Conservation (phyloP, 2,888 invertebrate genomes). For the Nemotelus nigrinus region DNA sequence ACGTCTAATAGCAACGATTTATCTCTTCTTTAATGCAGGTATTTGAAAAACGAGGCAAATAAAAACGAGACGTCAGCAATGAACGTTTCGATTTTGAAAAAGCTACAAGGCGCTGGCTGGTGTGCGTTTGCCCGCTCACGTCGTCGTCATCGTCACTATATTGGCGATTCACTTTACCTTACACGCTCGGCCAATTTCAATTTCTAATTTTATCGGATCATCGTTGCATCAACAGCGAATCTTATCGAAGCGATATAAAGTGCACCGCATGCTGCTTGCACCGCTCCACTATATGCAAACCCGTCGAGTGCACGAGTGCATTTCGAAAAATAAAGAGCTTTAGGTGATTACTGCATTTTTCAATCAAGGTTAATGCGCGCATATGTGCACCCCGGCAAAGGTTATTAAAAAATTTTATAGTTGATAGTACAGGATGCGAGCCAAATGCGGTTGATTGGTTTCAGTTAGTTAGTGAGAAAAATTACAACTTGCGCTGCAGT, state of each 20-base stretch:
- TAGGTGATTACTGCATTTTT: neutral
- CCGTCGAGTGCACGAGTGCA: neutral
- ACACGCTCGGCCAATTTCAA: constrained; percentile 30
- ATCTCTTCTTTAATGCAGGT: neutral
- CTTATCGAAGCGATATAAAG: constrained; percentile 16
- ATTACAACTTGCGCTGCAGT: too few species aligned
- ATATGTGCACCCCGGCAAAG: neutral
- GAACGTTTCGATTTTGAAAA: neutral
- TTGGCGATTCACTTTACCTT: constrained; percentile 20
- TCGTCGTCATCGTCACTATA: too few species aligned
- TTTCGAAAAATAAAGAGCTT: neutral
- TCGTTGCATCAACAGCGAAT: neutral
- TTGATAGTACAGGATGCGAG: neutral
- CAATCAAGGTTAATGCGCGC: neutral
- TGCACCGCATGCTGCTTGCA: neutral
- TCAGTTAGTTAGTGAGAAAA: neutral
- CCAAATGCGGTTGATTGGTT: neutral
- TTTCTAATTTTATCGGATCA: constrained; percentile 39
- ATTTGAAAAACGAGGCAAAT: neutral
- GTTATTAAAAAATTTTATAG: neutral
- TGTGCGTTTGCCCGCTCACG: too few species aligned
- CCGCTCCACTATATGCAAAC: neutral
- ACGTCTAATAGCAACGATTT: constrained; percentile 18
- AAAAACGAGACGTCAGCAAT: neutral
- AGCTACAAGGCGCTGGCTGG: neutral